A percentile compares a stretch with the other conserved stretches of the same genome.
Conservation (phyloP, 2,113 vertebrate genomes). For the Clarias macrocephalus region DNA sequence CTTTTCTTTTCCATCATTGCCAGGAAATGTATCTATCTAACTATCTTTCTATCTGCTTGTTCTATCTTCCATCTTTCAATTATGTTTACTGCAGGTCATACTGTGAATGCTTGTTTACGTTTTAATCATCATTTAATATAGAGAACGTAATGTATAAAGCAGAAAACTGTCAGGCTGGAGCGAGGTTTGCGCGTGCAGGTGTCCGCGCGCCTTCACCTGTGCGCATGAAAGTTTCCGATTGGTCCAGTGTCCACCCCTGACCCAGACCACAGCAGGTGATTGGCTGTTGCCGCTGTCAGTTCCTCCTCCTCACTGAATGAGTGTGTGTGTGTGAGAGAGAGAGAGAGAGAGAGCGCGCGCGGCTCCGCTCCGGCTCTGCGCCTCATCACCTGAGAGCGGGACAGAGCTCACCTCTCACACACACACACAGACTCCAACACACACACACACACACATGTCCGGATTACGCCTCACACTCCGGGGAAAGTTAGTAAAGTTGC, state of each 20-base stretch:
- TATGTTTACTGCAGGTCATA: too few species aligned
- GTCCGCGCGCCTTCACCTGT: constrained; percentile 1
- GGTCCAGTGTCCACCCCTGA: neutral
- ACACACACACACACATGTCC: neutral
- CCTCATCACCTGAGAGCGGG: neutral
- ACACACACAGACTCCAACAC: neutral
- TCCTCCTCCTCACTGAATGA: neutral
- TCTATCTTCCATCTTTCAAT: too few species aligned
- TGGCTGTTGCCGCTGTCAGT: constrained; percentile 15
- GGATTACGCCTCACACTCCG: neutral
- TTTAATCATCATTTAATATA: neutral
- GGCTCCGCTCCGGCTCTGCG: neutral
- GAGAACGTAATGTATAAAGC: neutral
- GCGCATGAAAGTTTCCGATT: neutral
- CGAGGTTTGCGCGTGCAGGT: neutral
- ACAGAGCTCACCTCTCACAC: neutral
- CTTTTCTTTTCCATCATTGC: too few species aligned
- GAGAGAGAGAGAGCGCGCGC: neutral
- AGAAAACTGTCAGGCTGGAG: neutral
- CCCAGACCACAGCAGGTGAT: neutral
- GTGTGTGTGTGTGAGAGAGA: neutral
- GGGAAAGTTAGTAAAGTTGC: neutral
- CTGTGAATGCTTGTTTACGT: too few species aligned
- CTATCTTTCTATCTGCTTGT: too few species aligned
- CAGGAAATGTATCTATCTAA: too few species aligned